Base-by-base conservation (phyloP, 1,140 invertebrate genomes). In the Chironomus striatipennis region DNA sequence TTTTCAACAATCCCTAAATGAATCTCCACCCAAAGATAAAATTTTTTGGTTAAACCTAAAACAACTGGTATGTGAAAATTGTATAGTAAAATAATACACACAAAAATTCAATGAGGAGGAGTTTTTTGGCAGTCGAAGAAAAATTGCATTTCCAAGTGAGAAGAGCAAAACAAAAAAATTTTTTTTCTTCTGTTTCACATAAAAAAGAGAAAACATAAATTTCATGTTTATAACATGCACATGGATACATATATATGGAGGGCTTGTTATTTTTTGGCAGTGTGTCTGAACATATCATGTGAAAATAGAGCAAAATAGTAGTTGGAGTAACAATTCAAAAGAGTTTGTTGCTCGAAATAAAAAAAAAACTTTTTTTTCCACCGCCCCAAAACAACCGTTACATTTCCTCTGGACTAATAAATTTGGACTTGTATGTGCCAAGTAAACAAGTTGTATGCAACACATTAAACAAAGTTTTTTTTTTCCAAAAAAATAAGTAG, bases 181-280 rank as follows among this genome's bases (percentile, higher is more conserved):
- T 34, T 34, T 34, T 34, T 34, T 34, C 24, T 34, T 34, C 24
- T 34, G 24, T 47, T 3, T 47, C 43, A 15, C 7, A 47, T 57
- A 57, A n/a, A 57, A 12, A 57, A n/a, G 47, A n/a, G n/a, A 57
- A n/a, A 57, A 57, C 47, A 57, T 57, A 57, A 57, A 57, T 57
- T 57, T 57, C n/a, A n/a, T 57, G 47, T 57, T 57, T 57, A 57
- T 57, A 57, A 57, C 47, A 57, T 57, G 47, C 47, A 57, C 47
- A 57, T 57, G 5, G 24, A 34, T 34, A 34, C 5, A 34, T 34
- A 34, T 34, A 57, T n/a, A 57, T 57, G 47, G n/a, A 15, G n/a
- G 47, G 47, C 12, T 5, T n/a, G n/a, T 5, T 57, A 15, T 57
- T 57, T 57, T 57, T 57, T 57, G 47, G 47, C 47, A 57, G 47